A percentile compares a stretch with the other conserved stretches of the same genome.
Conservation (phyloP, 2,888 invertebrate genomes). For the Scaptomyza caliginosa region DNA sequence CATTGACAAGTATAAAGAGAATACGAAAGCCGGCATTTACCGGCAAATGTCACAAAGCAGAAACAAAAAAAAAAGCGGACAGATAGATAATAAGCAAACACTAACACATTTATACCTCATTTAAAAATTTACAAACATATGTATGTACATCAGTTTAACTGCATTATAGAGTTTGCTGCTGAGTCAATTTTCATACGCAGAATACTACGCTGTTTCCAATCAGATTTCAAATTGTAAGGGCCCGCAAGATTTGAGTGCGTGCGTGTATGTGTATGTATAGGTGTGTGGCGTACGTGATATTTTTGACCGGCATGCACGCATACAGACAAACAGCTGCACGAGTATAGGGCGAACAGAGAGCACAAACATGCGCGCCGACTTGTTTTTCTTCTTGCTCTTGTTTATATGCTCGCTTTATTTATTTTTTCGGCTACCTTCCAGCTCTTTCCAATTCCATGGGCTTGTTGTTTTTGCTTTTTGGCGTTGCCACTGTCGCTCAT, state of each 20-base stretch:
- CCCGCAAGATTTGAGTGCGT: slow-evolving; percentile 15
- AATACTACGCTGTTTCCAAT: slow-evolving; percentile 21
- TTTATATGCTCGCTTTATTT: slow-evolving; percentile 20
- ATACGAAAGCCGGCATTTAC: slow-evolving; percentile 45
- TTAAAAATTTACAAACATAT: background rate
- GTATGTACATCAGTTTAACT: slow-evolving; percentile 2
- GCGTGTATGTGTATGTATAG: slow-evolving; percentile 21
- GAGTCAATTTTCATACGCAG: slow-evolving; percentile 10
- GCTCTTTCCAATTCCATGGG: slow-evolving; percentile 35
- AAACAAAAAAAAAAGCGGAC: slow-evolving; percentile 23
- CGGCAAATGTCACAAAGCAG: slow-evolving; percentile 32
- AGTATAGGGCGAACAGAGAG: slow-evolving; percentile 12
- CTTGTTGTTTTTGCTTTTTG: slow-evolving; percentile 2
- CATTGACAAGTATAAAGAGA: background rate
- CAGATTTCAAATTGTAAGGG: slow-evolving; percentile 29
- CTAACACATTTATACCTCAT: slow-evolving; percentile 17
- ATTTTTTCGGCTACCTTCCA: slow-evolving; percentile 34
- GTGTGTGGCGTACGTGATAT: slow-evolving; percentile 66
- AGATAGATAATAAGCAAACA: slow-evolving; percentile 32
- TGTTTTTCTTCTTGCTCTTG: slow-evolving; percentile 43
- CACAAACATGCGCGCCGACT: slow-evolving; percentile 53
- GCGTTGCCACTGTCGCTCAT: slow-evolving; percentile 36
- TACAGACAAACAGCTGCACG: slow-evolving; percentile 20
- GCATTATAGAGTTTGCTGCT: background rate
- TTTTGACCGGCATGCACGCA: slow-evolving; percentile 61